Conservation (phyloP, 2,888 invertebrate species). For the Helicoverpa assulta region DNA sequence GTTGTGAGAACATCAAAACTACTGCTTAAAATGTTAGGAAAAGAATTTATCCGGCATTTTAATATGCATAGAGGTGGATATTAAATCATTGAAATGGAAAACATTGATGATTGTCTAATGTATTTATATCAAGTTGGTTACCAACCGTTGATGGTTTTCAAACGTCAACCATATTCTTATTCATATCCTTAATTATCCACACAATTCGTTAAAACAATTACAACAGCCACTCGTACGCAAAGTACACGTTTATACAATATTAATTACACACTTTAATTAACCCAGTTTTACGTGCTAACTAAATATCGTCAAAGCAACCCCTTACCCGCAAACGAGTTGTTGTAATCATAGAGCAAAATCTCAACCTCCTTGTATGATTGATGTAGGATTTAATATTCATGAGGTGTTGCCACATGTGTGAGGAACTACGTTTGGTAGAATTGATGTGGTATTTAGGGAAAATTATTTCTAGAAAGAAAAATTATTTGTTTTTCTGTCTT, state of each 20-base stretch:
- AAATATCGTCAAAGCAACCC: slow-evolving; percentile 71
- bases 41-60: too few relatives aligned
- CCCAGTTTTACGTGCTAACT: slow-evolving; percentile 69
- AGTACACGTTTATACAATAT: slow-evolving; percentile 56
- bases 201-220: slow-evolving; percentile 24
- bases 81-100: too few relatives aligned
- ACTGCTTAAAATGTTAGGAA: too few relatives aligned
- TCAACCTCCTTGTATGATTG: slow-evolving; percentile 82
- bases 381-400: slow-evolving; percentile 88
- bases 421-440: slow-evolving; percentile 57
- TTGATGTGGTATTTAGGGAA: slow-evolving; percentile 60
- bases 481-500: too few relatives aligned
- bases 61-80: too few relatives aligned
- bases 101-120: too few relatives aligned
- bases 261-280: slow-evolving; percentile 75
- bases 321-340: slow-evolving; percentile 73
- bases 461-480: too few relatives aligned
- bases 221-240: slow-evolving; percentile 28
- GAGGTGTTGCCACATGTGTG: slow-evolving; percentile 80
- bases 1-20: too few relatives aligned
- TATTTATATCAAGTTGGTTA: too few relatives aligned
- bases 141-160: not conserved
- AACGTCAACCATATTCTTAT: slow-evolving; percentile 8
- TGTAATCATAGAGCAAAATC: slow-evolving; percentile 71
- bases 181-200: not conserved